Conservation (phyloP, 1,140 invertebrate species). For the Rhyacophila brunnea region DNA sequence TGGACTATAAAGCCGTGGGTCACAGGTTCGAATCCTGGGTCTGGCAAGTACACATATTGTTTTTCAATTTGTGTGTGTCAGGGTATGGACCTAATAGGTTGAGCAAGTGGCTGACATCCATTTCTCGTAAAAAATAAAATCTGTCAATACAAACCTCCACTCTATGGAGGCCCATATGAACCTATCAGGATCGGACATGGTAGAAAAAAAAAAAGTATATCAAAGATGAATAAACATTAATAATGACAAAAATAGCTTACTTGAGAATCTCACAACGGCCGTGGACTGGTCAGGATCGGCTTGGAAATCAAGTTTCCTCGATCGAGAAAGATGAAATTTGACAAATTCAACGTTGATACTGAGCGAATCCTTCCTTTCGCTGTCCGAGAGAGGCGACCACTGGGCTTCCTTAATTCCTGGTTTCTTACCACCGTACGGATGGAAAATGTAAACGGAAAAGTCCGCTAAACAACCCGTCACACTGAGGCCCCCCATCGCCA, state of each 20-base stretch:
- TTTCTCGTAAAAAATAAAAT: too few relatives aligned
- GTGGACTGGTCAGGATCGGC: conserved; percentile 63
- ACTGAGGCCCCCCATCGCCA: conserved; percentile 82
- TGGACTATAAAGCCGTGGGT: too few relatives aligned
- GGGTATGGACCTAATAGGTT: too few relatives aligned
- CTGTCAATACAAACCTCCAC: too few relatives aligned
- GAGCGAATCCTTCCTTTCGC: conserved; percentile 90
- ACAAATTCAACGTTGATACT: conserved; percentile 97
- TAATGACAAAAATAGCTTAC: conserved; percentile 51
- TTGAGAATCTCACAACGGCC: conserved; percentile 88
- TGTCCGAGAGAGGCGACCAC: conserved; percentile 83
- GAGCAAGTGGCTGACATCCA: too few relatives aligned
- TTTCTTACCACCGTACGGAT: conserved; percentile 91
- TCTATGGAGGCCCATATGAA: too few relatives aligned
- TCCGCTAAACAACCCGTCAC: conserved; percentile 93
- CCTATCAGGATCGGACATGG: too few relatives aligned
- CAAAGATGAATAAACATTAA: too few relatives aligned
- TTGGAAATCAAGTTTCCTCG: conserved; percentile 78
- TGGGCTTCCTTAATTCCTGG: conserved; percentile 77
- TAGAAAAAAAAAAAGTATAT: too few relatives aligned
- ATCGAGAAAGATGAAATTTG: conserved; percentile 90
- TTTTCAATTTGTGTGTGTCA: too few relatives aligned
- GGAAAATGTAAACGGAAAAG: conserved; percentile 97
- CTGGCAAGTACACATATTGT: too few relatives aligned
- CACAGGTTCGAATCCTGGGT: too few relatives aligned